Percentiles rank a stretch among this genome's conserved stretches.
Evolutionary conservation across 2,797 vertebrate species (phyloP).

Genomic region (Pempheris klunzingeri): DNA sequence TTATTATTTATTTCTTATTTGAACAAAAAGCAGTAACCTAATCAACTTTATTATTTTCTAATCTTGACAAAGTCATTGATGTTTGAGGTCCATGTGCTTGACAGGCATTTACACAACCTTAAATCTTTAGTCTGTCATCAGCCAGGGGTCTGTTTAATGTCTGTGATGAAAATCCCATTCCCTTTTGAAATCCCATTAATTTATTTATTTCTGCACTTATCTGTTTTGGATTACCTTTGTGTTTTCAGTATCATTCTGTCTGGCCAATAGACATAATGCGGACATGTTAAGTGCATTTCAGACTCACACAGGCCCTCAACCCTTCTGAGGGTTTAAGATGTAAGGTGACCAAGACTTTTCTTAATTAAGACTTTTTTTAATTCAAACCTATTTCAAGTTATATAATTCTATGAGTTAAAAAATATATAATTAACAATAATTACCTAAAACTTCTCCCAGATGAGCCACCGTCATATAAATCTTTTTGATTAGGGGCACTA

Average conservation of each 20-base stretch:
- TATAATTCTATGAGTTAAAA: neutral
- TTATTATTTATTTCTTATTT: neutral
- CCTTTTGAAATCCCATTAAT: neutral
- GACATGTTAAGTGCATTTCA: neutral
- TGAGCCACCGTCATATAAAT: slow-evolving; percentile 52
- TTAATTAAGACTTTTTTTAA: neutral
- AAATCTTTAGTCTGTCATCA: neutral
- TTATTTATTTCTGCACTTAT: neutral
- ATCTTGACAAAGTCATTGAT: neutral
- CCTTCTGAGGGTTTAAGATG: neutral
- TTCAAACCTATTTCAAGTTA: neutral
- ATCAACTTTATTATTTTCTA: neutral
- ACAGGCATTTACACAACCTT: neutral
- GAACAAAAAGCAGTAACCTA: neutral
- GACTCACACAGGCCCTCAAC: neutral
- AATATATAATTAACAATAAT: slow-evolving; percentile 2
- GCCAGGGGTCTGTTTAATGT: neutral
- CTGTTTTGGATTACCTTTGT: neutral
- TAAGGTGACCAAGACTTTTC: neutral
- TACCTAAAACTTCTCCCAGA: slow-evolving; percentile 21
- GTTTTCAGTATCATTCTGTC: neutral
- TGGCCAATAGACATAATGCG: neutral
- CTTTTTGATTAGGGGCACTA: slow-evolving; percentile 39
- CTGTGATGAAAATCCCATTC: neutral
- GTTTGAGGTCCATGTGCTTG: neutral